phyloP scores from a whole-genome alignment of 2,113 vertebrate species.

The Oceanodroma tethys region DNA sequence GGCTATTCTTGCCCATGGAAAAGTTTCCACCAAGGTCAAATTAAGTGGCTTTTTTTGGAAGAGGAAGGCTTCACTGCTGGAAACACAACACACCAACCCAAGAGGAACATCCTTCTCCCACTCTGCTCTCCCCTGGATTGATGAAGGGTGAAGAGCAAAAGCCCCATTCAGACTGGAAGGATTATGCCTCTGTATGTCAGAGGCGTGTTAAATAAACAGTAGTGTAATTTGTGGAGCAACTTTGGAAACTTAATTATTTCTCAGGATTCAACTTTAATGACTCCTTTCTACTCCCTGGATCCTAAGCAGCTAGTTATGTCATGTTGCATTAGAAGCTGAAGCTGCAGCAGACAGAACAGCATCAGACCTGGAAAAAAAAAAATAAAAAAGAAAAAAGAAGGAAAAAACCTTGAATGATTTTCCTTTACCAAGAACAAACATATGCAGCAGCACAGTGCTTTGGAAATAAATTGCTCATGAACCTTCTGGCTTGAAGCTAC shows the following conservation, averaged over 20 bases:
- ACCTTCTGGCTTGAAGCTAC: constrained; percentile 17
- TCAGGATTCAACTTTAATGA: not conserved
- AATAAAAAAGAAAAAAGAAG: not conserved
- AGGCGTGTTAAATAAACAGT: not conserved
- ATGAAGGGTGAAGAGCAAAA: not conserved
- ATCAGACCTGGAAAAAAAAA: not conserved
- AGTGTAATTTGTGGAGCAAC: not conserved
- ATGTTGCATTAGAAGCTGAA: not conserved
- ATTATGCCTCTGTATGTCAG: not conserved
- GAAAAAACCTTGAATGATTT: not conserved
- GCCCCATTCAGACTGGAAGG: not conserved
- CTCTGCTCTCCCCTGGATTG: not conserved
- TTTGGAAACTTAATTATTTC: not conserved
- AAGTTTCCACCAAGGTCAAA: not conserved
- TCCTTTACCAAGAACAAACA: constrained; percentile 5
- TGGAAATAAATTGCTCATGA: constrained; percentile 33
- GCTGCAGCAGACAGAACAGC: not conserved
- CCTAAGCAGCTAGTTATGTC: not conserved
- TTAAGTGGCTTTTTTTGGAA: not conserved
- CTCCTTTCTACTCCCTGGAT: not conserved
- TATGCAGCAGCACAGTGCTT: not conserved
- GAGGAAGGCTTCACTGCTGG: not conserved
- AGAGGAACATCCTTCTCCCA: not conserved
- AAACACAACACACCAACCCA: not conserved
- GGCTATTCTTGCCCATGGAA: not conserved